Evolutionary conservation across 37 sponge, comb jelly and placozoan genomes (phyloP).

Genomic region (Axinella damicornis): DNA sequence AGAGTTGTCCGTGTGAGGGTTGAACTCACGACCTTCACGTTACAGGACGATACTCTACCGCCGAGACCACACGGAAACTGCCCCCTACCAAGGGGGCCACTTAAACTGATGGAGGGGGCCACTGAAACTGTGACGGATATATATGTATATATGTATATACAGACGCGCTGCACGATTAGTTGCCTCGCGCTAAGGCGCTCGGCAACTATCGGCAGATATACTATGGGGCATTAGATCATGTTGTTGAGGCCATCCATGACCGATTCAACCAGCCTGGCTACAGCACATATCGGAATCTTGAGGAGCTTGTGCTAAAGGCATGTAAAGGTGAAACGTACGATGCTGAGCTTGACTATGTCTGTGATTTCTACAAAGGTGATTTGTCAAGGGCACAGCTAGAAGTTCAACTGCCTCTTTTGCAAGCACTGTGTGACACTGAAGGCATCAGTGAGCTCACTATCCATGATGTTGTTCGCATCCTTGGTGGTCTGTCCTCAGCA

Average conservation of each 20-base stretch:
- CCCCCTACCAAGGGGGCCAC: too few species aligned
- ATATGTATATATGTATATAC: too few species aligned
- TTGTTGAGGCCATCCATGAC: constrained; percentile 9
- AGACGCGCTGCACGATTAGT: too few species aligned
- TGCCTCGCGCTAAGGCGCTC: too few species aligned
- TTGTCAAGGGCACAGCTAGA: constrained; percentile 18
- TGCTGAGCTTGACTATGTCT: too few species aligned
- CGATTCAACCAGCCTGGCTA: constrained; percentile 62
- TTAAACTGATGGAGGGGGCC: constrained; percentile 26
- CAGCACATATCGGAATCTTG: constrained; percentile 22
- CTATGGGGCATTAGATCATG: constrained; percentile 45
- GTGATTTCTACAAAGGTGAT: constrained; percentile 21
- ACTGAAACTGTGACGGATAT: too few species aligned
- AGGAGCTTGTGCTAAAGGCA: constrained; percentile 33
- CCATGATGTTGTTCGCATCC: constrained; percentile 11
- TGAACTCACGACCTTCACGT: too few species aligned
- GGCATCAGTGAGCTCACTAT: constrained; percentile 10
- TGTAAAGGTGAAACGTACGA: too few species aligned
- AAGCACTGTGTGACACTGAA: constrained; percentile 13
- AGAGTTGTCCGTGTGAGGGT: too few species aligned
- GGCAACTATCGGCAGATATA: constrained; percentile 37
- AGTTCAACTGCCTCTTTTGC: constrained; percentile 10
- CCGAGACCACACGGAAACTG: too few species aligned
- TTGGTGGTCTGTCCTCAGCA: constrained; percentile 20
- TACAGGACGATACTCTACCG: too few species aligned